These are phyloP conservation scores for Peromyscus aztecus DNA, from an alignment of 2,797 vertebrate species.

Conservation along the genomic window DNA sequence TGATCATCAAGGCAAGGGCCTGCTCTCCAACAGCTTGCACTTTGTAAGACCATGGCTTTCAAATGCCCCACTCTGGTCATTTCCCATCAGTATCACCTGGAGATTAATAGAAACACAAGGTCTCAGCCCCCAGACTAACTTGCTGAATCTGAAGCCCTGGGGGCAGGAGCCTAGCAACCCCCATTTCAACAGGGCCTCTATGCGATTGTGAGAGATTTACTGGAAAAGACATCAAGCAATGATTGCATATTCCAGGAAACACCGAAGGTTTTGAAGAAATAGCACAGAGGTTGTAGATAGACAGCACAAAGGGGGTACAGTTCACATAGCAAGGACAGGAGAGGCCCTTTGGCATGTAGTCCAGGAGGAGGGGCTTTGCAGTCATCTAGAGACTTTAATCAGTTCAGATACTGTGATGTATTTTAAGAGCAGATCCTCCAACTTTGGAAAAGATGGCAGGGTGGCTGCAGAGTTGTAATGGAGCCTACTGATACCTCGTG, in stretches of 20 bases:
- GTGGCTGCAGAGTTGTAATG: neutral
- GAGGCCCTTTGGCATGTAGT: neutral
- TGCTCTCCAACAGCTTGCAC: neutral
- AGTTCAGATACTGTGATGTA: neutral
- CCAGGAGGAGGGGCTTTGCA: neutral
- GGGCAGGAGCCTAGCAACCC: neutral
- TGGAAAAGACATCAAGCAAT: neutral
- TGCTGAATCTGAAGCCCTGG: neutral
- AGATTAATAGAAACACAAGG: neutral
- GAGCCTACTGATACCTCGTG: neutral
- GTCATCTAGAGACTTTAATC: neutral
- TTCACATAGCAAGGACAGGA: rapidly evolving
- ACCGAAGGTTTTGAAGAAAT: neutral
- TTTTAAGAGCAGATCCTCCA: neutral
- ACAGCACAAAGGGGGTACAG: neutral
- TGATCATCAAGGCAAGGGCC: neutral
- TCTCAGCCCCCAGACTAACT: neutral
- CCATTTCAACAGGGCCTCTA: neutral
- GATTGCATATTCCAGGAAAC: neutral
- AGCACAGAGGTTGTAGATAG: neutral
- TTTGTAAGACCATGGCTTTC: neutral
- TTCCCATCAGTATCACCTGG: neutral
- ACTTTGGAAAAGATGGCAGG: neutral
- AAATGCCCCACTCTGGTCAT: neutral
- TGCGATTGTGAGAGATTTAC: neutral